Evolutionary conservation across 1,140 invertebrate genomes (phyloP).

Genomic region (Scaptomyza hsui): DNA sequence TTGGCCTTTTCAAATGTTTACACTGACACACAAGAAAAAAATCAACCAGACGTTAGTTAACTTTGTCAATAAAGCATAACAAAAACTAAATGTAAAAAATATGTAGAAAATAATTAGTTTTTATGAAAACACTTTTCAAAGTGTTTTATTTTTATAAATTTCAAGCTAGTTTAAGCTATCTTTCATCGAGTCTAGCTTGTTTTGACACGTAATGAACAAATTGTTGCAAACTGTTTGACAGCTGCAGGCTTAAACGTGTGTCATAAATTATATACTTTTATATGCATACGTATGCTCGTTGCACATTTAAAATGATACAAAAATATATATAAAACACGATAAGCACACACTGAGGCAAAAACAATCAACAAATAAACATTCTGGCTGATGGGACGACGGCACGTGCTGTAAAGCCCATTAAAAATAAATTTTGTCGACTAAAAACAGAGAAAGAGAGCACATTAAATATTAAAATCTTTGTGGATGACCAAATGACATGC

Average conservation of each 20-base stretch:
- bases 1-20: neutral
- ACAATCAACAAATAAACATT: slow-evolving; percentile 62
- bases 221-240: slow-evolving; percentile 35
- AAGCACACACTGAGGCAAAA: slow-evolving; percentile 29
- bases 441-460: slow-evolving; percentile 31
- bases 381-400: slow-evolving; percentile 42
- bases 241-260: slow-evolving; percentile 37
- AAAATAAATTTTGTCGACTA: slow-evolving; percentile 55
- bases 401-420: slow-evolving; percentile 80
- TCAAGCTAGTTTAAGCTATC: neutral
- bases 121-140: too few species aligned
- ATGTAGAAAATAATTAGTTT: too few species aligned
- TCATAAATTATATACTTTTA: slow-evolving; percentile 59
- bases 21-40: neutral
- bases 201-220: slow-evolving; percentile 13
- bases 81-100: too few species aligned
- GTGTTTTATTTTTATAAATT: too few species aligned
- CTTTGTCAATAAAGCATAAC: slow-evolving; percentile 1
- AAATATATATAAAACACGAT: too few species aligned
- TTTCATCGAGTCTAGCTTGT: neutral
- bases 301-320: slow-evolving; percentile 30
- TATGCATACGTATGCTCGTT: slow-evolving; percentile 14
- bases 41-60: slow-evolving; percentile 1
- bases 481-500: slow-evolving; percentile 74
- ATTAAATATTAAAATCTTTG: slow-evolving; percentile 75